Base-by-base conservation (phyloP, 2,113 vertebrate genomes). In the Oreamnos americanus region DNA sequence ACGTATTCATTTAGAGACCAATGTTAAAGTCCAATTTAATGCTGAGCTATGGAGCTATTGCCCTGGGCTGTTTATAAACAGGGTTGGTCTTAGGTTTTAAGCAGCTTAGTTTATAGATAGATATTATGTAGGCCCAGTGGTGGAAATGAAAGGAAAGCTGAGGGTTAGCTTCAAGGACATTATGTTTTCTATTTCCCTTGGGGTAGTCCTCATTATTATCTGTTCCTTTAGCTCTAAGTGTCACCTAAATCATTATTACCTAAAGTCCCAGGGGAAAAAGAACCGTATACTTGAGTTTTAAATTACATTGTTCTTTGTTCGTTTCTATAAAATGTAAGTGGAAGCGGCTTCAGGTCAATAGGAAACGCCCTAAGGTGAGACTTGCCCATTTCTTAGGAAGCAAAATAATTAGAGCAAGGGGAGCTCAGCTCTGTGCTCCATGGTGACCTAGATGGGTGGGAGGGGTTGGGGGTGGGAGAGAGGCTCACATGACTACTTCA, bases 341-440 rank as follows among this genome's bases (percentile, higher is more conserved):
- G 21, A 10, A 14, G 16, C 5, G 2, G 8, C 36, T 82, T 5
- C 23, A 36, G 6, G 28, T 71, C 9, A 86, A 60, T 2, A n/a
- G 26, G 12, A 58, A 12, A 81, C 0, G 1, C 4, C 12, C 6
- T 21, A 28, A 71, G 3, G 36, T 8, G 16, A 21, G 0, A 17
- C 25, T 92, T 9, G 21, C 14, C 45, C 43, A 8, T 14, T 67
- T 14, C 8, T 94, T 16, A 92, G 14, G 51, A 5, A 62, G 5
- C 9, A 28, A 92, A 92, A 55, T 10, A 55, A 74, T 51, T 14
- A 14, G 36, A 26, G 71, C 71, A 43, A 23, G 71, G n/a, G 71
- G 5, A 39, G 71, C 23, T 43, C 71, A 76, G 36, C 39, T 76
- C 71, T 43, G 36, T 43, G 36, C 71, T 26, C 36, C 2, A 0